These are phyloP conservation scores for Dasyprocta punctata DNA, from an alignment of 2,113 vertebrate species.

Conservation along the genomic window DNA sequence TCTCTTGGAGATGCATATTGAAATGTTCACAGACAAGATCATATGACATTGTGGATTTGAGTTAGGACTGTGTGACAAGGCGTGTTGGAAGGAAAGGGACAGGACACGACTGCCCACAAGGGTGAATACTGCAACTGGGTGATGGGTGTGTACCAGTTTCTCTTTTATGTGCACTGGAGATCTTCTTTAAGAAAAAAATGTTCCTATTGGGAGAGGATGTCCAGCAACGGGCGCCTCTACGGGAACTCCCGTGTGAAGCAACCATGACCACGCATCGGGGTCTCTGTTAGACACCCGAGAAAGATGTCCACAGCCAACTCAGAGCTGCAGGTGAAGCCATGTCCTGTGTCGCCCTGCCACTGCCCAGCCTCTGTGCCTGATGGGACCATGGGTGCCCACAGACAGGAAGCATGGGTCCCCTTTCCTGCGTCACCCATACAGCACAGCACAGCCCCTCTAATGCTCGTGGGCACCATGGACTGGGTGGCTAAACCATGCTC, in stretches of 20 bases:
- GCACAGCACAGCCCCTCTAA: too few species aligned
- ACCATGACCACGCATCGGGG: fast-evolving
- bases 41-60: background rate
- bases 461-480: background rate
- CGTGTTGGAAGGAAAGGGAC: background rate
- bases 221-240: background rate
- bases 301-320: fast-evolving
- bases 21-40: background rate
- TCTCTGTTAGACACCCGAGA: background rate
- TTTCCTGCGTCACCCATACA: background rate
- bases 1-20: background rate
- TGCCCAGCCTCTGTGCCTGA: background rate
- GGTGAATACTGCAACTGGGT: too few species aligned
- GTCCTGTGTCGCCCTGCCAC: background rate
- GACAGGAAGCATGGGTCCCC: too few species aligned
- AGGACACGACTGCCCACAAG: background rate
- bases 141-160: fast-evolving
- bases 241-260: fast-evolving
- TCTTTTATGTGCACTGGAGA: background rate
- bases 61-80: background rate
- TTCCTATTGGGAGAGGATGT: background rate
- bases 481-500: background rate
- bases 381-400: background rate
- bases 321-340: background rate
- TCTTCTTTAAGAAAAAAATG: background rate